Evolutionary conservation across 1,140 invertebrate species (phyloP), one percentile per base, ranked within the genome.

Genomic region (Calliphora vicina): DNA sequence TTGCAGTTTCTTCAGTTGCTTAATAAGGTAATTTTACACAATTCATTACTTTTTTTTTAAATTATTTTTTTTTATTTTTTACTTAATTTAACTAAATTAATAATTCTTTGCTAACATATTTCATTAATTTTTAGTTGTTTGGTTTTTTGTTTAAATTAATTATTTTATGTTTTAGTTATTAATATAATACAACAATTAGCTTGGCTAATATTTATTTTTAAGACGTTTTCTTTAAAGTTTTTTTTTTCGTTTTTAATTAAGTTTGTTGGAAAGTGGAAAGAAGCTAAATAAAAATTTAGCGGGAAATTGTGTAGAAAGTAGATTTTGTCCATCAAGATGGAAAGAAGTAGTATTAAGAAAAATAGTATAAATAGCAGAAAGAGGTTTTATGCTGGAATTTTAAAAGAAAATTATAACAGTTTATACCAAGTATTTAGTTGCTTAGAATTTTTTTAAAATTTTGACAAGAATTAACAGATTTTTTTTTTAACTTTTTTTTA

Each of bases 121-220:
- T 80, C 45, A 10, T 45, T 42, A 15, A 45, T 80, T 25, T 80
- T 45, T 42, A 13, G 13, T 29, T 67, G 29, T 26, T 81, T 81
- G n/a, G n/a, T n/a, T n/a, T n/a, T n/a, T n/a, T n/a, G n/a, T n/a
- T n/a, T n/a, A n/a, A 57, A 50, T 81, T 17, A 13, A 67, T 27
- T 20, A 12, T 5, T 81, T 67, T 81, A 20, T 15, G 15, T 57
- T 57, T 81, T 67, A 26, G 35, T 27, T 20, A 72, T 26, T 43
- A 67, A 29, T 82, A 82, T 73, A 73, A 61, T 82, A 82, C 81
- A 82, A 82, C 81, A 42, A 73, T 82, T 82, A 82, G 81, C 81
- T 82, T 82, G 72, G 81, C 81, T 82, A 82, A 82, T 67, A 82
- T 82, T 73, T 82, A 26, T 67, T 82, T 73, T 71, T 42, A 50